These are phyloP conservation scores for Nymphalis urticae DNA, from an alignment of 2,888 invertebrate genomes.

Conservation along the genomic window DNA sequence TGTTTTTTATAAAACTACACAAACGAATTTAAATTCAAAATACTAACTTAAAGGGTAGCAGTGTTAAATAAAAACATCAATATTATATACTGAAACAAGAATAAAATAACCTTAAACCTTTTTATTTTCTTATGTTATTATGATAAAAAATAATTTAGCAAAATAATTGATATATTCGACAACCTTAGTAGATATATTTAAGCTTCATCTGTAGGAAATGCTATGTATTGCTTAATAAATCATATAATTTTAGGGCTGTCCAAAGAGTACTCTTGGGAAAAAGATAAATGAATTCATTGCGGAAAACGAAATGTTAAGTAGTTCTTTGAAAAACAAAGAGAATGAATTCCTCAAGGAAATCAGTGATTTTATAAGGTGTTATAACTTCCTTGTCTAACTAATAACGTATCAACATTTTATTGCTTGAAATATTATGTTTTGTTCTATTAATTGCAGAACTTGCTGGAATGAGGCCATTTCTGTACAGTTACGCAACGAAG, in stretches of 20 bases:
- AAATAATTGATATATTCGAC: too few relatives aligned
- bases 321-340: conserved; percentile 57
- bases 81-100: too few relatives aligned
- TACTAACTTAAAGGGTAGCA: too few relatives aligned
- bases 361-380: conserved; percentile 58
- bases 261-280: conserved; percentile 52
- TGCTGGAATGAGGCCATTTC: conserved; percentile 58
- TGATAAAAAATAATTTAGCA: too few relatives aligned
- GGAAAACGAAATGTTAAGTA: conserved; percentile 64
- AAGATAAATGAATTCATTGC: conserved; percentile 65
- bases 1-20: too few relatives aligned
- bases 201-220: not conserved
- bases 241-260: conserved; percentile 49
- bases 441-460: conserved; percentile 51
- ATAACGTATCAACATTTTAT: not conserved
- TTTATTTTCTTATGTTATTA: too few relatives aligned
- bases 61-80: too few relatives aligned
- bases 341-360: conserved; percentile 57
- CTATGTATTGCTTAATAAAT: not conserved
- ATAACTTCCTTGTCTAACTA: not conserved
- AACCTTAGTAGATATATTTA: too few relatives aligned
- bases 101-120: too few relatives aligned
- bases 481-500: conserved; percentile 59
- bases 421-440: conserved; percentile 8
- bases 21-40: too few relatives aligned